These are phyloP conservation scores for Vultur gryphus DNA, from an alignment of 2,797 vertebrate genomes.

Conservation along the genomic window DNA sequence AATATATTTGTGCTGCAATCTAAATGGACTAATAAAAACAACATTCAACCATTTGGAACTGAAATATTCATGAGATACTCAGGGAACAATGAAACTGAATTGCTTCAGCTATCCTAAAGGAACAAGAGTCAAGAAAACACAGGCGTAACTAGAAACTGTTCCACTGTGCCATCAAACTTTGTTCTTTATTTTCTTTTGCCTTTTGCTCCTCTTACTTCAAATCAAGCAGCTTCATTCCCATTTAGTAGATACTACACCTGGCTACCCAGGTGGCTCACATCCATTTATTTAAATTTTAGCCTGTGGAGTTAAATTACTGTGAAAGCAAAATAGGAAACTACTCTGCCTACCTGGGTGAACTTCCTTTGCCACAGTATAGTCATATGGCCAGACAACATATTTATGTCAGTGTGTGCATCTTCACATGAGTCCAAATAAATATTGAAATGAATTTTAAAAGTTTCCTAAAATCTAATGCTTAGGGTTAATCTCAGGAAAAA, in stretches of 20 bases:
- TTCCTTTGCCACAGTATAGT: neutral
- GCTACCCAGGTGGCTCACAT: neutral
- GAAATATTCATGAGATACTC: conserved; percentile 76
- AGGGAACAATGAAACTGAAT: conserved; percentile 72
- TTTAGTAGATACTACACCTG: conserved; percentile 13
- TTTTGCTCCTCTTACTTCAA: conserved; percentile 35
- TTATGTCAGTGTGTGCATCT: neutral
- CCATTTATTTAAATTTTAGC: neutral
- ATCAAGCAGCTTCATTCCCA: conserved; percentile 22
- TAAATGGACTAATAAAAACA: conserved; percentile 71
- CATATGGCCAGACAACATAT: neutral
- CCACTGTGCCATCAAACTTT: conserved; percentile 54
- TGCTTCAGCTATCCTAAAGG: conserved; percentile 68
- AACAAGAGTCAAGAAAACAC: conserved; percentile 62
- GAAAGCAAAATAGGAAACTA: neutral
- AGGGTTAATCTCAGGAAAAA: neutral
- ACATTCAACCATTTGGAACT: conserved; percentile 69
- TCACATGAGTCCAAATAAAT: neutral
- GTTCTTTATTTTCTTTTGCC: neutral
- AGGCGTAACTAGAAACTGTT: conserved; percentile 51
- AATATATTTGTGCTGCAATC: conserved; percentile 62
- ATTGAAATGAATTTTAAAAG: neutral
- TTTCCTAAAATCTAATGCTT: neutral
- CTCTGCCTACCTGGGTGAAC: neutral
- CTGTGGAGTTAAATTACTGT: neutral